phyloP scores from a whole-genome alignment of 2,888 invertebrate species.

The Drosophila stalkeri region DNA sequence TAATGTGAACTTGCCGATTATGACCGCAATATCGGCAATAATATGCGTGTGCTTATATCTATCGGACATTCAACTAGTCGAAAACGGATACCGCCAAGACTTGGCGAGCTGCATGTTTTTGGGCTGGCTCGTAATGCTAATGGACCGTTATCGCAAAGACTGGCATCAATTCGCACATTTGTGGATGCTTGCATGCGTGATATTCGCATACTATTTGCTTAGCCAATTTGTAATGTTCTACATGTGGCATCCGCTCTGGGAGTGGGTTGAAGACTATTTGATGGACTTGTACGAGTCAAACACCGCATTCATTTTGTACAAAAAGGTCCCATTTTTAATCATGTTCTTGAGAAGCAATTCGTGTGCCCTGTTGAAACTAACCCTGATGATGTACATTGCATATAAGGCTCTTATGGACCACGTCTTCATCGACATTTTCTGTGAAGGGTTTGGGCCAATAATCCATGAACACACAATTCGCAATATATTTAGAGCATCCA shows the following conservation, averaged over 20 bases:
- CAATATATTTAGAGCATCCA: not conserved
- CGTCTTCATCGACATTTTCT: rapidly evolving
- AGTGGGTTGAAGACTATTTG: rapidly evolving
- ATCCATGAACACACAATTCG: not conserved
- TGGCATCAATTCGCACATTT: not conserved
- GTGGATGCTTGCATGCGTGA: not conserved
- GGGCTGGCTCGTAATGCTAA: not conserved
- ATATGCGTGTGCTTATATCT: not conserved
- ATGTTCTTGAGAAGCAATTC: not conserved
- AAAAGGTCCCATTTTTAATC: not conserved
- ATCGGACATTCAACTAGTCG: not conserved
- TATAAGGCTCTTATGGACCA: not conserved
- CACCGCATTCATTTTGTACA: not conserved
- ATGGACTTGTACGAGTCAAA: not conserved
- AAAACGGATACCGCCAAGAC: rapidly evolving
- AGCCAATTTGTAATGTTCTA: not conserved
- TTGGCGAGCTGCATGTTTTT: not conserved
- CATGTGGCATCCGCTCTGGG: constrained; percentile 1
- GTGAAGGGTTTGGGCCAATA: not conserved
- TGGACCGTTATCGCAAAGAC: not conserved
- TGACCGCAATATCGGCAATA: not conserved
- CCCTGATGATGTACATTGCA: not conserved
- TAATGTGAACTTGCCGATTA: not conserved
- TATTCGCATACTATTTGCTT: not conserved
- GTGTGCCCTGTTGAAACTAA: not conserved